Evolutionary conservation across 2,113 vertebrate species (phyloP), one percentile per base, ranked within the genome.

Genomic region (Chunga burmeisteri): DNA sequence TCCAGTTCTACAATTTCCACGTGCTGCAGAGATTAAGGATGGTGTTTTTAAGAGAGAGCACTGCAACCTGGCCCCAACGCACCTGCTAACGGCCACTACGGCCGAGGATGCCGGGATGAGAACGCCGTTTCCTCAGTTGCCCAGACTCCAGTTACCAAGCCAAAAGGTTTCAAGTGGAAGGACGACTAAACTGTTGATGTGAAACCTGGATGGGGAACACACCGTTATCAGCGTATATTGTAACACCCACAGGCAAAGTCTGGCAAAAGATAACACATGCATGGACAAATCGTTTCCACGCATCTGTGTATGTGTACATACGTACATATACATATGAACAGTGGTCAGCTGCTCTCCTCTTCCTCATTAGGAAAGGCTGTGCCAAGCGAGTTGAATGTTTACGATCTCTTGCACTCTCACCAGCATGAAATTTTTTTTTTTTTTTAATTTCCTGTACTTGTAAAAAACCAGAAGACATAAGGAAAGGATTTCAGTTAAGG

Each of bases 401-500:
- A 63, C 4, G 0, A 70, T 58, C 72, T 86, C 73, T 36, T 71
- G 59, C 12, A 17, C 38, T 74, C 63, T 52, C 32, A 88, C 44
- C 77, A 86, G 46, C 47, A 55, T 6, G 13, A 49, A 55, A 61
- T 6, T 15, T 71, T 25, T 46, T 15, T 71, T 25, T 46, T 34
- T 67, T 75, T 77, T 32, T 3, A 73, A 73, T 65, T 84, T 93
- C 78, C 72, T 74, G 77, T 55, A 84, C 50, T 93, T 50, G 55
- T 20, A 13, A 91, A 71, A 96, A 55, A 3, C 44, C 47, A 84
- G 59, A 71, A 81, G 73, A 71, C 40, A 6, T 32, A 94, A 74
- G 75, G 63, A 61, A 86, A 95, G 11, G 42, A 95, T 91, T 89
- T 93, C 59, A 89, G 72, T 49, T 61, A 49, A 36, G 47, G 42